phyloP scores from a whole-genome alignment of 2,888 invertebrate genomes.

The Diadegma fenestrale region DNA sequence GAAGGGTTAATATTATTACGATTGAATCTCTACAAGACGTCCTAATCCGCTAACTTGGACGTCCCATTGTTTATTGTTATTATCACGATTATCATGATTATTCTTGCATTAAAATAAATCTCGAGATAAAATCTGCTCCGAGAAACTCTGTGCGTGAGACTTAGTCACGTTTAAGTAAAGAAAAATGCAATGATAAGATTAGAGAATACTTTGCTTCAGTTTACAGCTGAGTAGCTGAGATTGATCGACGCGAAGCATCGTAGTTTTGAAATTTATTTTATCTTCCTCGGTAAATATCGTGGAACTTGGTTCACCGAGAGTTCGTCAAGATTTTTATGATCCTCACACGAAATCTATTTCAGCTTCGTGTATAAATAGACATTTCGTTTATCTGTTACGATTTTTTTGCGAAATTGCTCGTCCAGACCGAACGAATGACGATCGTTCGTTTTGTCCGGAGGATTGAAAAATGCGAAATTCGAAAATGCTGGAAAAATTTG shows the following conservation, averaged over 20 bases:
- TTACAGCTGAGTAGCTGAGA: background rate
- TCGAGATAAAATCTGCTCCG: background rate
- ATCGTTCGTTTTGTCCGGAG: background rate
- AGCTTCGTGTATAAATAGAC: background rate
- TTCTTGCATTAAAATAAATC: background rate
- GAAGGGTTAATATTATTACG: background rate
- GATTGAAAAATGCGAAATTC: background rate
- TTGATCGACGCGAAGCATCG: background rate
- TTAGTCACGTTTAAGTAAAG: background rate
- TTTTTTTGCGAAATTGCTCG: background rate
- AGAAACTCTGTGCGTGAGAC: background rate
- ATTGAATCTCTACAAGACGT: background rate
- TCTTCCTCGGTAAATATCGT: background rate
- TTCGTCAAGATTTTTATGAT: background rate
- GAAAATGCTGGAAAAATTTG: background rate
- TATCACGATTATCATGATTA: background rate
- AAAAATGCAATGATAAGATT: conserved; percentile 1
- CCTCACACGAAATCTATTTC: background rate
- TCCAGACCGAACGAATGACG: background rate
- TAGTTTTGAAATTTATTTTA: background rate
- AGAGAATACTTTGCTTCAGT: background rate
- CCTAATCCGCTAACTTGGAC: background rate
- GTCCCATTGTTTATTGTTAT: background rate
- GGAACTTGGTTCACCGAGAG: background rate
- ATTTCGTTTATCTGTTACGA: background rate